These are phyloP conservation scores for Drosophila saltans DNA, from an alignment of 1,140 invertebrate genomes.

Conservation along the genomic window DNA sequence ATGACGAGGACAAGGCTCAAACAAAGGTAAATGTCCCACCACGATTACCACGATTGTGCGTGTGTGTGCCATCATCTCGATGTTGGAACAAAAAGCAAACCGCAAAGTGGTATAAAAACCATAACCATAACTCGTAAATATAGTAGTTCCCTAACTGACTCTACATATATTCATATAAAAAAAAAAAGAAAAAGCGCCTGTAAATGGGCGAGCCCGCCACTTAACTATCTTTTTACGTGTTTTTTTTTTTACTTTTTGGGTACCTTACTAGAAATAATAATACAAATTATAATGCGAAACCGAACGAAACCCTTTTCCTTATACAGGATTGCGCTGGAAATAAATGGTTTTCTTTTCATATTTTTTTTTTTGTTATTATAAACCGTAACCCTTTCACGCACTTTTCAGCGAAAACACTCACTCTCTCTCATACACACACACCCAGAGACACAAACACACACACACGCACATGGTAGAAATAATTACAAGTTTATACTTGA, in stretches of 20 bases:
- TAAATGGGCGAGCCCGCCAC: slow-evolving; percentile 22
- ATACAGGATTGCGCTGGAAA: slow-evolving; percentile 30
- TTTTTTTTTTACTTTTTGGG: slow-evolving; percentile 22
- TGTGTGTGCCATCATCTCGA: slow-evolving; percentile 12
- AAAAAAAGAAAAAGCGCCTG: slow-evolving; percentile 5
- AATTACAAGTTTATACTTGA: slow-evolving; percentile 49
- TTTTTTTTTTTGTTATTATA: slow-evolving; percentile 8
- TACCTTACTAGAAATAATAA: slow-evolving; percentile 52
- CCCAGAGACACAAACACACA: not conserved
- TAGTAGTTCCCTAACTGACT: slow-evolving; percentile 1
- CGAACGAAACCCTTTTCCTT: slow-evolving; percentile 24
- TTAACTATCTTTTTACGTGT: slow-evolving; percentile 30
- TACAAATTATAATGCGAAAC: slow-evolving; percentile 51
- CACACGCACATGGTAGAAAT: slow-evolving; percentile 22
- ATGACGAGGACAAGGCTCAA: not conserved
- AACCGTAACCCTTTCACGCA: slow-evolving; percentile 55
- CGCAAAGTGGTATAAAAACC: slow-evolving; percentile 17
- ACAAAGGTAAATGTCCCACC: slow-evolving; percentile 1
- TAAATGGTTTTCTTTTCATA: not conserved
- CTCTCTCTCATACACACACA: slow-evolving; percentile 12
- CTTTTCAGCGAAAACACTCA: slow-evolving; percentile 39
- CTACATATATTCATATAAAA: not conserved
- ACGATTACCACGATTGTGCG: slow-evolving; percentile 14
- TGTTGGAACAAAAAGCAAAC: slow-evolving; percentile 9
- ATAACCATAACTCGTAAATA: slow-evolving; percentile 12